Evolutionary conservation across 2,888 invertebrate species (phyloP).

Genomic region (Chorisops tibialis): DNA sequence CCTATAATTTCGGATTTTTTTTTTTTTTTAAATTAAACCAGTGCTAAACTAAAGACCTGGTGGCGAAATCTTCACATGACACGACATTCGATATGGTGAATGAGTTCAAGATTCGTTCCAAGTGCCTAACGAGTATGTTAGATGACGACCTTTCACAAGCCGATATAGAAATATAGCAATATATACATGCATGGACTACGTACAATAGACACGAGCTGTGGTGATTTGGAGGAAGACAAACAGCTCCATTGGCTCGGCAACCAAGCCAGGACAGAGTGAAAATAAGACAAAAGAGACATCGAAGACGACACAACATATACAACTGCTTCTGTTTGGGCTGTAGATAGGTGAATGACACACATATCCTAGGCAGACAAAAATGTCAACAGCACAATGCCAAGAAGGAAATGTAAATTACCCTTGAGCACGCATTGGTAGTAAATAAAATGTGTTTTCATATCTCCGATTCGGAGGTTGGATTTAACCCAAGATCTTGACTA

Average conservation of each 20-base stretch:
- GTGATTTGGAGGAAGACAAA: no score
- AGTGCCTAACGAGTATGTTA: no score
- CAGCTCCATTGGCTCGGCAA: no score
- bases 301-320: no score
- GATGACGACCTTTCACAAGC: no score
- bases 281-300: no score
- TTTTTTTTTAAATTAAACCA: conserved; percentile 6
- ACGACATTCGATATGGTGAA: conserved; percentile 11
- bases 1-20: neutral
- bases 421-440: conserved; percentile 19
- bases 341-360: conserved; percentile 6
- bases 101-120: no score
- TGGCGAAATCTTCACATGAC: conserved; percentile 19
- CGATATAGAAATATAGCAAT: no score
- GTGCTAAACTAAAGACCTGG: conserved; percentile 6
- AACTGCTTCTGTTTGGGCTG: no score
- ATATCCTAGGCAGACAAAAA: conserved; percentile 15
- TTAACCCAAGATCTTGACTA: conserved; percentile 1
- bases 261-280: no score
- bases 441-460: neutral
- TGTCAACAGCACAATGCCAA: conserved; percentile 19
- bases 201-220: no score
- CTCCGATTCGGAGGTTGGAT: neutral
- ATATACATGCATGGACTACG: no score
- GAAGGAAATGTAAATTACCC: conserved; percentile 24